phyloP scores from a whole-genome alignment of 2,888 invertebrate species.

The Cepaea hortensis region DNA sequence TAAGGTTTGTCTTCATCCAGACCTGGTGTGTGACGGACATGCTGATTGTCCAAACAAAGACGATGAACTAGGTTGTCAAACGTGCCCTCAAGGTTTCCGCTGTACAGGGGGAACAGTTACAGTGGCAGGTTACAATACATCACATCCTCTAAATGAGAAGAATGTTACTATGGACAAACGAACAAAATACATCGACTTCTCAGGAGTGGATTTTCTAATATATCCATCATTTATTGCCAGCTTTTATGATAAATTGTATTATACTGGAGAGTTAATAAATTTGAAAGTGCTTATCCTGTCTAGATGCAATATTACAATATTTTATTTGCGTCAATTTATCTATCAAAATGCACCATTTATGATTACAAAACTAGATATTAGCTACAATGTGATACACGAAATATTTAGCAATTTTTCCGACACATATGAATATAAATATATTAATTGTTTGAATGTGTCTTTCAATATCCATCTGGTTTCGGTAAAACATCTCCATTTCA shows the following conservation, averaged over 20 bases:
- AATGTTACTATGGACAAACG: not conserved
- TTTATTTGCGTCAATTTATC: not conserved
- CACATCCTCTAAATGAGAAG: not conserved
- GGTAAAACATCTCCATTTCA: not conserved
- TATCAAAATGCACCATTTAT: not conserved
- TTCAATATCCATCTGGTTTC: not conserved
- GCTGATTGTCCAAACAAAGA: conserved; percentile 21
- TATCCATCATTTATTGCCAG: not conserved
- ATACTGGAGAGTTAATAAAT: too few species aligned
- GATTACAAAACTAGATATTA: not conserved
- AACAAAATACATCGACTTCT: not conserved
- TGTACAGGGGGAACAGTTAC: conserved; percentile 20
- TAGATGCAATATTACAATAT: too few species aligned
- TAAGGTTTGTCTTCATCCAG: conserved; percentile 30
- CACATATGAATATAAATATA: not conserved
- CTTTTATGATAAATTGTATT: not conserved
- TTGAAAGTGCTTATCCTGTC: too few species aligned
- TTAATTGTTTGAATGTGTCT: not conserved
- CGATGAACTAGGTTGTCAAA: conserved; percentile 32
- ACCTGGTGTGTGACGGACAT: conserved; percentile 35
- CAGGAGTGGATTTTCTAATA: not conserved
- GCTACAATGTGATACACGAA: not conserved
- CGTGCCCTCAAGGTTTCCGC: conserved; percentile 14
- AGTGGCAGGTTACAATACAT: not conserved
- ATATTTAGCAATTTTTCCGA: not conserved